Evolutionary conservation across 1,140 invertebrate species (phyloP), one percentile per base, ranked within the genome.

Genomic region (Luehdorfia chinensis): DNA sequence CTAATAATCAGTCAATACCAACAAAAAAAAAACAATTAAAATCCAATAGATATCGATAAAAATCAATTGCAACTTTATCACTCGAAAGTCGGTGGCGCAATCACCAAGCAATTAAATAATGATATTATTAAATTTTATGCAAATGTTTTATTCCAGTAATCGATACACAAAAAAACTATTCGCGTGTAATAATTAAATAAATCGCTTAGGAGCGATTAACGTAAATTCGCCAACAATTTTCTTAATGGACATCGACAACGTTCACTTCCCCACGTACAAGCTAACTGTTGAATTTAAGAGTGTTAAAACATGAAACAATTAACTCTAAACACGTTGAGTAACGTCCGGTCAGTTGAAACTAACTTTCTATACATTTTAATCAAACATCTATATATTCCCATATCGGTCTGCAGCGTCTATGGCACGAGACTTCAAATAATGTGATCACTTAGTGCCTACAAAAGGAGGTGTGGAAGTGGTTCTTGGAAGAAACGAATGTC

Each of bases 101-200:
- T 60, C 59, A 55, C 34, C 37, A 27, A 47, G 58, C 66, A 60
- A 73, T 68, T 74, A 62, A 65, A 50, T 71, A 59, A 73, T 66
- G 56, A 59, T 57, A 63, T 59, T 58, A 65, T 61, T 9, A 9
- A 36, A 19, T 36, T 75, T 64, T 69, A 69, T 67, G 60, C 65
- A 71, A 77, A 69, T 62, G 58, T 46, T 62, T 67, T 55, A 59
- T 61, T 69, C 53, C 48, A 50, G 33, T 59, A 65, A 73, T 71
- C 59, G 59, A 63, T 61, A 66, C 48, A 63, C 33, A 46, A 63
- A 41, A 50, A 61, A 52, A 45, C n/a, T 57, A 50, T 63, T 80
- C 64, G 72, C 74, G 68, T 77, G 76, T 58, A 71, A 75, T 69
- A 72, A 73, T 75, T 68, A 66, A 66, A 71, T 76, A 72, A 75